Evolutionary conservation across 1,140 invertebrate genomes (phyloP).

Genomic region (Sitobion miscanthi): DNA sequence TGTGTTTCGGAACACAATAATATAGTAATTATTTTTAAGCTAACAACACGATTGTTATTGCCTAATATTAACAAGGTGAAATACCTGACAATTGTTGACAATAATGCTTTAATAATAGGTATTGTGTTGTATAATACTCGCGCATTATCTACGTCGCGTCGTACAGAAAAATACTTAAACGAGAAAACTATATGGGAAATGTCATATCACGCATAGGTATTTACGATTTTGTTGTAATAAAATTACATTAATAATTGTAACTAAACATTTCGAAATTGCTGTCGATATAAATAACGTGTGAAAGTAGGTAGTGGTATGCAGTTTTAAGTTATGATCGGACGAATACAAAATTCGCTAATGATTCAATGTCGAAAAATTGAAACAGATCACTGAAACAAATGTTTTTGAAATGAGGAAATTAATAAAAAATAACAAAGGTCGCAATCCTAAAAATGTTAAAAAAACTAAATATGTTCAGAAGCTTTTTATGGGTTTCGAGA

Average conservation of each 20-base stretch:
- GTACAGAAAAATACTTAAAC: background rate
- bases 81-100: too few relatives aligned
- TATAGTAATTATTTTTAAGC: background rate
- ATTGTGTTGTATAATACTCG: background rate
- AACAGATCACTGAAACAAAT: background rate
- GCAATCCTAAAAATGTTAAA: background rate
- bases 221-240: background rate
- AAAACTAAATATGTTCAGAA: background rate
- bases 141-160: background rate
- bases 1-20: background rate
- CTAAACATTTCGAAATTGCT: background rate
- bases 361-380: background rate
- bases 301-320: background rate
- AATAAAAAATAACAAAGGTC: slow-evolving; percentile 22
- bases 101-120: too few relatives aligned
- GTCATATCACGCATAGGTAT: background rate
- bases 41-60: background rate
- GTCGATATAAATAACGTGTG: background rate
- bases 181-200: background rate
- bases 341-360: background rate
- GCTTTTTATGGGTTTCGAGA: background rate
- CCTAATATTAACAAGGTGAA: too few relatives aligned
- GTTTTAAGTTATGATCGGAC: background rate
- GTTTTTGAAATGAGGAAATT: slow-evolving; percentile 24
- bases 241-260: background rate